Evolutionary conservation across 2,888 invertebrate genomes (phyloP), one percentile per base, ranked within the genome.

Genomic region (Dasysyrphus albostriatus): DNA sequence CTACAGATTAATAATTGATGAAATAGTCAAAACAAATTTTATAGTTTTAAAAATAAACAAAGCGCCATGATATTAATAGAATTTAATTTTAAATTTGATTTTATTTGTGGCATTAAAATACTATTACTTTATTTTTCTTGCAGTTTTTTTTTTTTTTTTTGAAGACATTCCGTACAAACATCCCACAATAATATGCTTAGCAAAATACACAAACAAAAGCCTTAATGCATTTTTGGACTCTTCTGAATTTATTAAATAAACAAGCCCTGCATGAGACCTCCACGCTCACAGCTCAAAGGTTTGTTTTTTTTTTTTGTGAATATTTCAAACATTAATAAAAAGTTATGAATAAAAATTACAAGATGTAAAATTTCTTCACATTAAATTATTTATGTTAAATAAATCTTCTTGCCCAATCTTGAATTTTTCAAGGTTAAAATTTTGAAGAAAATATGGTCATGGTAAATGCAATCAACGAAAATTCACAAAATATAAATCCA

Each of bases 321-420:
- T 51, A 39, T 56, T 32, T 32, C 9, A 34, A n/a, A 16, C 16
- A 16, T 56, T 5, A 32, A 34, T 5, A 32, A 14, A 29, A 56
- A 56, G 5, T 34, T 56, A 56, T 56, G 56, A 56, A 32, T 34
- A 56, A n/a, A n/a, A 29, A 61, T 0, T 5, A 44, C 14, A 44
- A 5, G 3, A 44, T 29, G 19, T 29, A 44, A 44, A n/a, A 5
- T 61, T 42, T 61, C 39, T 14, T 29, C n/a, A 61, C 4, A n/a
- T 14, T n/a, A 24, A 42, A 14, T 44, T n/a, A 44, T 29, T 32
- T 16, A 56, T 56, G 32, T 34, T n/a, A 56, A 63, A 63, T n/a
- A 44, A 63, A 63, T 44, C 44, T 44, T 63, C 32, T 47, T 63
- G 14, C 63, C 5, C 47, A 44, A 44, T 63, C 29, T 3, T n/a